These are phyloP conservation scores for Protomyctophum bolini DNA, from an alignment of 2,113 vertebrate species.

Conservation along the genomic window DNA sequence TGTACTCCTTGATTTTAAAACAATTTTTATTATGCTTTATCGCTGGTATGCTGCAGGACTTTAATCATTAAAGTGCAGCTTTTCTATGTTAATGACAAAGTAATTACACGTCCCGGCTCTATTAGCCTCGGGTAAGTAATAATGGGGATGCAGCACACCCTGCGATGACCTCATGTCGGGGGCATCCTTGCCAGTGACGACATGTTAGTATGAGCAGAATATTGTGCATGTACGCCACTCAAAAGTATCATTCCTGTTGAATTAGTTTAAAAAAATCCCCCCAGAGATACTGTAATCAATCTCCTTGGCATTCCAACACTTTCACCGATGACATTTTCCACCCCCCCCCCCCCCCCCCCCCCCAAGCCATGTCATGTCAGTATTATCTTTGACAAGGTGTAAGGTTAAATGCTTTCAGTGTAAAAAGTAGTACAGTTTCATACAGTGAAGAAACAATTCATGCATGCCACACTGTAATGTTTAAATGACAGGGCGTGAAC, in stretches of 20 bases:
- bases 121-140: conserved; percentile 68
- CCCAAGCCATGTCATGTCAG: too few relatives aligned
- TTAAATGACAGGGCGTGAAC: neutral
- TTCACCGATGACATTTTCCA: too few relatives aligned
- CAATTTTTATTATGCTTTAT: conserved; percentile 77
- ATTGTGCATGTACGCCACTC: neutral
- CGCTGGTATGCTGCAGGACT: conserved; percentile 69
- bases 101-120: conserved; percentile 71
- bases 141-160: conserved; percentile 23
- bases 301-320: neutral
- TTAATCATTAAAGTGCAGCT: conserved; percentile 84
- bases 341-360: too few relatives aligned
- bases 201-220: too few relatives aligned
- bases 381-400: too few relatives aligned
- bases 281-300: neutral
- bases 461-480: too few relatives aligned
- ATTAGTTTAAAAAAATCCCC: neutral
- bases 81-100: conserved; percentile 68
- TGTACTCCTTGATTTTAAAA: conserved; percentile 81
- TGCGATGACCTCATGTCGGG: neutral
- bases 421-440: too few relatives aligned
- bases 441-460: too few relatives aligned
- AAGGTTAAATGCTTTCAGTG: too few relatives aligned
- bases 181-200: neutral
- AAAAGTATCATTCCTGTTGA: too few relatives aligned